A percentile compares a stretch with the other conserved stretches of the same genome.
Conservation (phyloP, 2,113 vertebrate genomes). For the Marcusenius ussheri region DNA sequence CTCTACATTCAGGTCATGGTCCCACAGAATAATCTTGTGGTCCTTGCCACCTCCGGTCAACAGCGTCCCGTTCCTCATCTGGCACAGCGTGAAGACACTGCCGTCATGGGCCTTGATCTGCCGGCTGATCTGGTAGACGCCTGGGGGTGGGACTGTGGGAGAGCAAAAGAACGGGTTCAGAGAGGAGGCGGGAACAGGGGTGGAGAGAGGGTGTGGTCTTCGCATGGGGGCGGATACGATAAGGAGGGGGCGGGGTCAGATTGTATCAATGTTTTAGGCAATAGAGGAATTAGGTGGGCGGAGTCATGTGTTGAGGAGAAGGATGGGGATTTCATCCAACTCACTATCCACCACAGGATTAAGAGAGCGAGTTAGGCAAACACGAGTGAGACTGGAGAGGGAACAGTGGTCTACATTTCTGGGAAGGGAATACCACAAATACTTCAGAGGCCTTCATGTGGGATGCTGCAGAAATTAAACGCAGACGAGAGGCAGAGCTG, state of each 20-base stretch:
- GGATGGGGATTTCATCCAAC: background rate
- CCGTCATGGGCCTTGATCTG: slow-evolving; percentile 93
- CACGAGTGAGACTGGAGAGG: background rate
- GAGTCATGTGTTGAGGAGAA: background rate
- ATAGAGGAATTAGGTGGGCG: background rate
- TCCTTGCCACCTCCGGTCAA: slow-evolving; percentile 93
- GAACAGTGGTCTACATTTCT: slow-evolving; percentile 25
- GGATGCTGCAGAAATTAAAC: slow-evolving; percentile 29
- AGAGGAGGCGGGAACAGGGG: background rate
- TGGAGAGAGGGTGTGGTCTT: background rate
- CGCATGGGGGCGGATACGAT: background rate
- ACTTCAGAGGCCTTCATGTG: slow-evolving; percentile 30
- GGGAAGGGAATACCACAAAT: slow-evolving; percentile 39
- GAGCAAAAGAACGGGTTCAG: background rate
- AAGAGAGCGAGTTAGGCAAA: slow-evolving; percentile 2
- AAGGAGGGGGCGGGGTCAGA: background rate
- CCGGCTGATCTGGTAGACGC: slow-evolving; percentile 82
- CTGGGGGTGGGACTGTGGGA: slow-evolving; percentile 36
- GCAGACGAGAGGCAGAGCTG: slow-evolving; percentile 18
- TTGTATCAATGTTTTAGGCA: background rate
- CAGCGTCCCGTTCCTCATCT: slow-evolving; percentile 85
- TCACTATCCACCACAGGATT: background rate
- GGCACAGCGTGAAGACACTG: slow-evolving; percentile 92
- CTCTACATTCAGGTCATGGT: slow-evolving; percentile 82
- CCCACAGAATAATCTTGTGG: slow-evolving; percentile 87